Percentiles rank a stretch among this genome's conserved stretches.
These are phyloP conservation scores for Tubulanus polymorphus DNA, from an alignment of 2,888 invertebrate species.

Conservation along the genomic window DNA sequence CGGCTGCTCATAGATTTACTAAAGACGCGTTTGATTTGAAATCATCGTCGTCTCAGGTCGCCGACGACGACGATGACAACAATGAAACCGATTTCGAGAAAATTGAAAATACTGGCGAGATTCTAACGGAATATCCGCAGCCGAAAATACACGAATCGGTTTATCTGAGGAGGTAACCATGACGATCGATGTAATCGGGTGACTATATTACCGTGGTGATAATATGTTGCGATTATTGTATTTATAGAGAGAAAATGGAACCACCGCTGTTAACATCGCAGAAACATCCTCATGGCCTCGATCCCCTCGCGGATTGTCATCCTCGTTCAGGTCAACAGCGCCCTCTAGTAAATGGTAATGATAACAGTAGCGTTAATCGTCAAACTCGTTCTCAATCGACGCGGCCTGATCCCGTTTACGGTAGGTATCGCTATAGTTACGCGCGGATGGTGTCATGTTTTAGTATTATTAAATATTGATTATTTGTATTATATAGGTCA, in stretches of 20 bases:
- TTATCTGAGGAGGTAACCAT: conserved; percentile 34
- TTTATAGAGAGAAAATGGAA: conserved; percentile 40
- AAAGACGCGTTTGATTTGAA: conserved; percentile 31
- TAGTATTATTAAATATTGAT: background rate
- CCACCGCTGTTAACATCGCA: conserved; percentile 35
- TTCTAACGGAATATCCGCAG: conserved; percentile 36
- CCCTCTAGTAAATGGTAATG: conserved; percentile 42
- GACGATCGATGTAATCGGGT: too few species aligned
- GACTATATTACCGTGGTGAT: too few species aligned
- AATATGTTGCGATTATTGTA: too few species aligned
- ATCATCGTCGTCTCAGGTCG: background rate
- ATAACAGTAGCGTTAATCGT: conserved; percentile 47
- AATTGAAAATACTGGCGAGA: conserved; percentile 14
- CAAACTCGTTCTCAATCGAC: conserved; percentile 44
- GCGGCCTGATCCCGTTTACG: conserved; percentile 44
- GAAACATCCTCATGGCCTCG: conserved; percentile 46
- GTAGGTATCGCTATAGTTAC: conserved; percentile 22
- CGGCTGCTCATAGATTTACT: conserved; percentile 45
- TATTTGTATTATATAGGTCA: conserved; percentile 29
- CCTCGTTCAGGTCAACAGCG: conserved; percentile 38
- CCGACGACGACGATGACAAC: conserved; percentile 1
- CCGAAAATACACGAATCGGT: conserved; percentile 39
- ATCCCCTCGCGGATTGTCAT: conserved; percentile 26
- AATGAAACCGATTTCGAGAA: background rate
- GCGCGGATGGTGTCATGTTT: background rate